A percentile compares a stretch with the other conserved stretches of the same genome.
Conservation (phyloP, 2,113 vertebrate genomes). For the Chauna torquata region DNA sequence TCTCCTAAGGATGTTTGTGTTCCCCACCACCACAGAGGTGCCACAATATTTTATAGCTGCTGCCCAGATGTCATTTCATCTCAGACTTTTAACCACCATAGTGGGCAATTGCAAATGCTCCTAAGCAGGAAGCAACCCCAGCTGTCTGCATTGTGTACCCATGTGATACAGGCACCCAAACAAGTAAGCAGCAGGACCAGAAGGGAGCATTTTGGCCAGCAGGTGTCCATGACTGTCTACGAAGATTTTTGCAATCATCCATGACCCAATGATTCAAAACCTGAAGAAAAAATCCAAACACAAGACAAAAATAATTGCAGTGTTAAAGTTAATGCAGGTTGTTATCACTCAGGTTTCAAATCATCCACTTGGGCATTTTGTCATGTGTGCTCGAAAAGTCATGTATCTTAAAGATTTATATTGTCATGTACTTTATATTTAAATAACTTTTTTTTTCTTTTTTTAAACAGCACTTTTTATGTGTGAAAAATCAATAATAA, state of each 20-base stretch:
- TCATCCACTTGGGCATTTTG: not conserved
- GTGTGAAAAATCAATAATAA: not conserved
- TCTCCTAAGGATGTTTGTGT: not conserved
- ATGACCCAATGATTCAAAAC: rapidly evolving
- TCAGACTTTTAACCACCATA: not conserved
- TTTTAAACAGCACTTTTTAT: not conserved
- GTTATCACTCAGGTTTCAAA: not conserved
- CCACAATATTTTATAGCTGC: not conserved
- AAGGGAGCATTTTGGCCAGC: not conserved
- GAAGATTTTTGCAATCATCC: not conserved
- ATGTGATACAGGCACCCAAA: not conserved
- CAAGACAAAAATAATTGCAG: not conserved
- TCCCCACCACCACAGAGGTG: rapidly evolving
- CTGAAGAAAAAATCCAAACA: not conserved
- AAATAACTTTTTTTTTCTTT: not conserved
- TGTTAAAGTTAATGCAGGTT: not conserved
- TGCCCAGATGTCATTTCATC: not conserved
- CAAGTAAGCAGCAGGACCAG: not conserved
- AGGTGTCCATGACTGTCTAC: not conserved
- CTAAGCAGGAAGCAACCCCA: not conserved
- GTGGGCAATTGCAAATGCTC: not conserved
- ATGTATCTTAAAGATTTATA: not conserved
- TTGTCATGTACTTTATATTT: not conserved
- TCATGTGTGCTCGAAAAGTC: not conserved
- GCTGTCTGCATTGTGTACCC: rapidly evolving